Evolutionary conservation across 2,797 vertebrate species (phyloP), one percentile per base, ranked within the genome.

Genomic region (Pogoniulus pusillus): DNA sequence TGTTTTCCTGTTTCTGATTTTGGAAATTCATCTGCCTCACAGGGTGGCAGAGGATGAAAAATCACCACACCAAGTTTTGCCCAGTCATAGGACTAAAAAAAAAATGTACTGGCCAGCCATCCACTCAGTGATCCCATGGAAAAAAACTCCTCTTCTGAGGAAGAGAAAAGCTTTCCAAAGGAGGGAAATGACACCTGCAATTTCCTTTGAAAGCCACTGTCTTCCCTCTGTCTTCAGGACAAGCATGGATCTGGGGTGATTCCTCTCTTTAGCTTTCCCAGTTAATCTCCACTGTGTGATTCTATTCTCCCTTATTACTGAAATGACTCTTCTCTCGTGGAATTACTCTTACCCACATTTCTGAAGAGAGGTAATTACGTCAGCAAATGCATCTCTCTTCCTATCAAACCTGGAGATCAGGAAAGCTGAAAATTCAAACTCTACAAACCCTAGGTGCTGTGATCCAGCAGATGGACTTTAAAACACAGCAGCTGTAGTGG

Each of bases 401-500:
- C 64, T 80, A 72, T 82, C 69, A 80, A 89, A 88, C 18, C 8
- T 62, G 10, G 35, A 91, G 82, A 84, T 68, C 30, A 29, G 47
- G 47, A 62, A 85, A 94, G 26, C 20, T 88, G 54, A 7, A 5
- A 39, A 79, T 82, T 71, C 26, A 39, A 68, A 68, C 51, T 82
- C 45, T 15, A 68, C n/a, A 71, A 45, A 75, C 78, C 34, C 58
- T 55, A 43, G 68, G 22, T 55, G 55, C 65, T 80, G 41, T 0
- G 1, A 29, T 30, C 22, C 62, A 81, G 45, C 49, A 82, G 63
- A 41, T 60, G 66, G 65, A 43, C 35, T 79, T 58, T 55, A 15
- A 68, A 82, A 82, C 35, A 55, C 20, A 72, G 30, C 6, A 7
- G 2, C 12, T 65, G 9, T 12, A 9, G n/a, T 55, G 57, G 47